Base-by-base conservation (phyloP, 1,140 invertebrate species). In the Aphelenchoides besseyi region DNA sequence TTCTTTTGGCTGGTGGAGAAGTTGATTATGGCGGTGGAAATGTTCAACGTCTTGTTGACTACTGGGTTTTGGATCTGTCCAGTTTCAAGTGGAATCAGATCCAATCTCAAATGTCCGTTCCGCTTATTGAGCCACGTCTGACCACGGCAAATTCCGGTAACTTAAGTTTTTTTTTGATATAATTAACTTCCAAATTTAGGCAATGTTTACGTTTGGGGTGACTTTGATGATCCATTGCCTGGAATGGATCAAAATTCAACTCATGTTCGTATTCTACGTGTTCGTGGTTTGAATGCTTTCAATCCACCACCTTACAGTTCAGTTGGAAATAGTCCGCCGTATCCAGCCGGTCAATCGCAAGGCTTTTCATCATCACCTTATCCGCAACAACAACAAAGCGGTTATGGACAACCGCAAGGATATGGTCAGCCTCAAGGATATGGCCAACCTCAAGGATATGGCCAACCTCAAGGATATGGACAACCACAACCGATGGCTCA, bases 131-230 rank as follows among this genome's bases (percentile, higher is more conserved):
- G 54, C 82, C 82, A 3, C 67, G 82, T 30, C 63, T 83, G 48
- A 84, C 82, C 8, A 80, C 83, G 18, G 70, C 78, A 30, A 75
- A 83, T 59, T 84, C 81, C 8, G 82, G 80, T 71, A 67, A 9
- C n/a, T 59, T 52, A 36, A 36, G 9, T 0, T 29, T 73, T 63
- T 28, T 1, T 9, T 55, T 70, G n/a, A 63, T 29, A 35, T 55
- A n/a, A 63, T 69, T 1, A 52, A 26, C 18, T 35, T 63, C 12
- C 12, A 32, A 29, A 12, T 79, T 52, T 30, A 81, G 79, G 80
- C 18, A 81, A 82, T 75, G 77, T 83, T 33, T 83, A 80, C 41
- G 66, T 84, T 8, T 83, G 82, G 82, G 82, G 82, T 37, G 82
- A 83, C 64, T 83, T 83, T 55, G 82, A 83, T 30, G 70, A 83